Base-by-base conservation (phyloP, 2,888 invertebrate species). In the Ametastegia equiseti region DNA sequence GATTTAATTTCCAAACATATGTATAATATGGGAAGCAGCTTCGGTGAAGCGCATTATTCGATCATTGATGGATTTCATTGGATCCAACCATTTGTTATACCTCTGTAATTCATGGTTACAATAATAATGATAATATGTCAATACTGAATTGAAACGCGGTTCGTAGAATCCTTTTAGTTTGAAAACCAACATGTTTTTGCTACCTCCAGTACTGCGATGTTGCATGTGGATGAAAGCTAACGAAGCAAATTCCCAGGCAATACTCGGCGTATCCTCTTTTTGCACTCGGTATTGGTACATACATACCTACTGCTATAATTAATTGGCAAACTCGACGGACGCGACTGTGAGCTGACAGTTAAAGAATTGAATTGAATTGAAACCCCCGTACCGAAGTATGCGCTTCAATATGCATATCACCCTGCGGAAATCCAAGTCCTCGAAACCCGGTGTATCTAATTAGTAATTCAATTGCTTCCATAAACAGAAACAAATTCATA, bases 151-250 rank as follows among this genome's bases (percentile, higher is more conserved):
- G 27, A 9, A 60, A 30, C 11, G 5, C 15, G 27, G 30, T 11
- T 30, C 23, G 30, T 15, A 13, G 60, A 27, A 13, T 30, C 27
- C 30, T 23, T 13, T 27, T 27, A 4, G 1, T 60, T 60, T 11
- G 30, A 30, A 30, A 60, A 60, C 60, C 60, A 30, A 23, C 5
- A 30, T 15, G 60, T 30, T 47, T 47, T 47, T 13, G 47, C 47
- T 15, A 13, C 15, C 13, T 3, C 13, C 5, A 15, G 27, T 60
- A 15, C 30, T 30, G 60, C 54, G 23, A 11, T 54, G 54, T n/a
- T n/a, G n/a, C n/a, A n/a, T n/a, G 23, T 23, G 23, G 30, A 60
- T 60, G 60, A 60, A 60, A 60, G 60, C 60, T 60, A 60, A 60
- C 60, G 60, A 60, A 30, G 60, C 60, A 30, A 60, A 60, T 60